Evolutionary conservation across 1,140 invertebrate genomes (phyloP), one percentile per base, ranked within the genome.

Genomic region (Episyrphus balteatus): DNA sequence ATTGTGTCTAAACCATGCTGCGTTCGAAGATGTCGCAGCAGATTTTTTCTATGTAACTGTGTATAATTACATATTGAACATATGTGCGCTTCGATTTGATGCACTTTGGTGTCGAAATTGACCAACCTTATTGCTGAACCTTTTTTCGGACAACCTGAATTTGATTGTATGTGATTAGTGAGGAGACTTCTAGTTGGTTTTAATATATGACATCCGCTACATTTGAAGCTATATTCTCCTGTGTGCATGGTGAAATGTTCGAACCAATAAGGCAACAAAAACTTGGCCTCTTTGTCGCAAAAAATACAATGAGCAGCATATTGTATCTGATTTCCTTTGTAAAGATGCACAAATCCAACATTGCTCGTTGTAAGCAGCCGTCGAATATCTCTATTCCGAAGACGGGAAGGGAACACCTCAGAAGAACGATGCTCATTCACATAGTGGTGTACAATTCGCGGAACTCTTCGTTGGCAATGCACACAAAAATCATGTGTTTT

Each of bases 211-310:
- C 51, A 52, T 1, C 36, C 48, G 15, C 38, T 44, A 40, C 51
- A 52, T 11, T 42, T 26, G 44, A 39, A 52, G 15, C 48, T 48
- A 39, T 52, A 52, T 41, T 52, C 51, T 2, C 51, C 51, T 0
- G 51, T 52, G 14, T 52, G 51, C 44, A 49, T 46, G 1, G 51
- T 34, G 15, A 37, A 52, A 40, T 52, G 51, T 31, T 50, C 48
- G 33, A 38, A 50, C 51, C 51, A 52, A 38, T 52, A 50, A 6
- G 37, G 19, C 14, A 52, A 31, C 34, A 42, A 38, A 19, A 52
- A 50, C 17, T 40, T 38, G 26, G 34, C 44, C 7, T 43, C 15
- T 34, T 47, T 47, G 19, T 47, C 26, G 19, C 51, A 52, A 41
- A 52, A 52, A 5, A 47, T 36, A 44, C 51, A 52, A 26, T 43